phyloP scores from a whole-genome alignment of 2,113 vertebrate species.

The Microtus pennsylvanicus region DNA sequence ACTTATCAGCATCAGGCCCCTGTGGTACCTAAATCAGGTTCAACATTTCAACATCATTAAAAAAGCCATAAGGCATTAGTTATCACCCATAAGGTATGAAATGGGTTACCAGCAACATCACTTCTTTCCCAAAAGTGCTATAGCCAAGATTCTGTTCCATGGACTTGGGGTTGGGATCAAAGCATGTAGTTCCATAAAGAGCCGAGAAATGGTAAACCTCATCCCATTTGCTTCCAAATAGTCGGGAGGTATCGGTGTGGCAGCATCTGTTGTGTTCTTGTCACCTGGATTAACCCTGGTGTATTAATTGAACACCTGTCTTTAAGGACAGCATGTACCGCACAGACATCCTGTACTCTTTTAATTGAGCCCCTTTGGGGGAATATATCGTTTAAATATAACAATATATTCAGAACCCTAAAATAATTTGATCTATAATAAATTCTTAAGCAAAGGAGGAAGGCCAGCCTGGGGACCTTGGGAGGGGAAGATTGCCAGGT shows the following conservation, averaged over 20 bases:
- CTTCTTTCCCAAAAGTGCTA: background rate
- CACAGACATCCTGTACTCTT: conserved; percentile 59
- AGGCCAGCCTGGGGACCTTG: conserved; percentile 80
- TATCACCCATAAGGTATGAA: background rate
- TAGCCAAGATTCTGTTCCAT: background rate
- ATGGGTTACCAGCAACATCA: accelerated
- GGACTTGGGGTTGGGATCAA: background rate
- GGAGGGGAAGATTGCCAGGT: conserved; percentile 77
- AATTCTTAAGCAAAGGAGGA: conserved; percentile 82
- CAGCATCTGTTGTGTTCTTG: background rate
- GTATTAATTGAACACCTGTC: conserved; percentile 50
- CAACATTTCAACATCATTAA: background rate
- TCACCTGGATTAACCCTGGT: background rate
- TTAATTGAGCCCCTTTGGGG: conserved; percentile 81
- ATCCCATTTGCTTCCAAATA: background rate
- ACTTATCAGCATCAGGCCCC: background rate
- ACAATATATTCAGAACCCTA: conserved; percentile 82
- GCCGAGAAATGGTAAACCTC: background rate
- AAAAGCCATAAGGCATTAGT: conserved; percentile 9
- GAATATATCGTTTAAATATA: conserved; percentile 80
- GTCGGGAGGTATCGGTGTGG: background rate
- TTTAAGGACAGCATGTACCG: background rate
- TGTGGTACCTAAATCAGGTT: background rate
- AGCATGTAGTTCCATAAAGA: background rate
- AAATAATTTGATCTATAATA: conserved; percentile 84